Conservation (phyloP, 2,888 invertebrate genomes). For the Anthrax anthrax region DNA sequence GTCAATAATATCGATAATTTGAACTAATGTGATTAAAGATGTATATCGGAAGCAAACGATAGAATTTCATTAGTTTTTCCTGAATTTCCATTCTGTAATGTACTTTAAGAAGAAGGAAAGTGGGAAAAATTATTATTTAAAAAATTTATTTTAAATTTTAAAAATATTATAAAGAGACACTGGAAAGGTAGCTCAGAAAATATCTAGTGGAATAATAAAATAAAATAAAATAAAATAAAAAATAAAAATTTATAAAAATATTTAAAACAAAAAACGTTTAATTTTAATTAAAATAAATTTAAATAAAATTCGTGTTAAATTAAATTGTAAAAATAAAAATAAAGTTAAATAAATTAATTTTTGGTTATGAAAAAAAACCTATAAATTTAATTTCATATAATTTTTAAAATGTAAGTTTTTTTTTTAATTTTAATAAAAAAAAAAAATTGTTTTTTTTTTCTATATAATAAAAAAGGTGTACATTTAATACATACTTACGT, state of each 20-base stretch:
- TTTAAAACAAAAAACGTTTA: background rate
- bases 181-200: background rate
- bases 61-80: constrained; percentile 23
- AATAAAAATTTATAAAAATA: too few species aligned
- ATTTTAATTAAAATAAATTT: background rate
- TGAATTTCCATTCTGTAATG: constrained; percentile 15
- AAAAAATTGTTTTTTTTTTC: too few species aligned
- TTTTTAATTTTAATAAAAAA: too few species aligned
- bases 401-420: too few species aligned
- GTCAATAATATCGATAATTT: constrained; percentile 5
- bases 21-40: constrained; percentile 32
- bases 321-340: background rate
- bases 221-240: too few species aligned
- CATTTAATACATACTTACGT: too few species aligned
- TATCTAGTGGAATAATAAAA: too few species aligned
- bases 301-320: background rate
- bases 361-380: too few species aligned
- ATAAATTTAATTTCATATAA: too few species aligned
- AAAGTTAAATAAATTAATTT: background rate
- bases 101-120: background rate
- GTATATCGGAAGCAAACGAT: constrained; percentile 20
- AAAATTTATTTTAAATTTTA: too few species aligned
- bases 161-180: background rate
- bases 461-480: too few species aligned
- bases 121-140: background rate